A percentile compares a stretch with the other conserved stretches of the same genome.
Evolutionary conservation across 2,113 vertebrate species (phyloP).

Genomic region (Orthonyx spaldingii): DNA sequence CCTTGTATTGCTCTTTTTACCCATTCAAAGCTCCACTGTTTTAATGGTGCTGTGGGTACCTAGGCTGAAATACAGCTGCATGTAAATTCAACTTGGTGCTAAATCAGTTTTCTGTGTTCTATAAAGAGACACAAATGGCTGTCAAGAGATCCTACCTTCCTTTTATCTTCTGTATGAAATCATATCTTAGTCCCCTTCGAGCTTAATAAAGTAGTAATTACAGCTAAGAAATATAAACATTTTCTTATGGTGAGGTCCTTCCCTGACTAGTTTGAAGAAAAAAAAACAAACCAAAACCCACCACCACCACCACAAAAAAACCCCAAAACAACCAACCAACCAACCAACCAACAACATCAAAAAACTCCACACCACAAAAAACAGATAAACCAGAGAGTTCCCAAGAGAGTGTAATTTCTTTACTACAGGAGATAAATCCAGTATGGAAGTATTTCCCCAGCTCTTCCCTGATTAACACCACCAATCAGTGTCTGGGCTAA

Average conservation of each 20-base stretch:
- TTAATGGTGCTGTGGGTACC: neutral
- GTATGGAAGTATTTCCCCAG: neutral
- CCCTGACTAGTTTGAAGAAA: neutral
- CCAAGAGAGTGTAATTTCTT: neutral
- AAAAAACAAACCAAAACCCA: neutral
- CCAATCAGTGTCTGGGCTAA: neutral
- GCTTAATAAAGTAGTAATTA: neutral
- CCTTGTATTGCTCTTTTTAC: neutral
- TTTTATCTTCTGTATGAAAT: neutral
- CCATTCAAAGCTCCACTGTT: neutral
- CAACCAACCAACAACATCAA: neutral
- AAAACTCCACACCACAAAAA: neutral
- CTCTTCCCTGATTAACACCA: neutral
- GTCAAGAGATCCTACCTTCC: neutral
- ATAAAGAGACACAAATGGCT: neutral
- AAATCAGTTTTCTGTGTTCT: neutral
- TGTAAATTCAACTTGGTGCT: neutral
- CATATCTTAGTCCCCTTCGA: neutral
- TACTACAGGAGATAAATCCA: neutral
- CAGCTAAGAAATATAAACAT: neutral
- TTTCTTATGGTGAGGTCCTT: neutral
- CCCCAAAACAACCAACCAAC: neutral
- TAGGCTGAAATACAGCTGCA: neutral
- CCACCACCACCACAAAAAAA: neutral
- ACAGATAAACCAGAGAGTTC: neutral